These are phyloP conservation scores for Tenualosa thibaudeaui DNA, from an alignment of 2,797 vertebrate species.

Conservation along the genomic window DNA sequence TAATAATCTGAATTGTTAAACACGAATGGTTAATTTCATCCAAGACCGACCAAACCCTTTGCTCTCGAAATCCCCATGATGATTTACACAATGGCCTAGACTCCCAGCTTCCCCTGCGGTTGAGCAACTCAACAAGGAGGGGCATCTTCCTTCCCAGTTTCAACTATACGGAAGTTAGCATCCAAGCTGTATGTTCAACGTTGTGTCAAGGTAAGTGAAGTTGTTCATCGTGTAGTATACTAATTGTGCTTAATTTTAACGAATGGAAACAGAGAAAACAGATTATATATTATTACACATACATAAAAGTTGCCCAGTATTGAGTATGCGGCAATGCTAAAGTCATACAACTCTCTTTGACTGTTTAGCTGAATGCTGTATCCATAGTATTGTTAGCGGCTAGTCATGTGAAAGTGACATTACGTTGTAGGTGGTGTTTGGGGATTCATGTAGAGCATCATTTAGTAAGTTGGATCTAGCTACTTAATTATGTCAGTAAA, in stretches of 20 bases:
- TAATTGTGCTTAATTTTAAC: neutral
- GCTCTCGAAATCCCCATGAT: neutral
- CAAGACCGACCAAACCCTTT: too few relatives aligned
- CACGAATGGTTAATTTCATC: too few relatives aligned
- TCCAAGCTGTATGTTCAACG: neutral
- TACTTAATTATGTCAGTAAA: neutral
- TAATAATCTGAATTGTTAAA: too few relatives aligned
- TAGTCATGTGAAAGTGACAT: conserved; percentile 1
- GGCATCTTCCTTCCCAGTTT: conserved; percentile 5
- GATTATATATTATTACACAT: neutral
- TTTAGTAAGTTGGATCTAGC: neutral
- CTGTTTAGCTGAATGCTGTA: neutral
- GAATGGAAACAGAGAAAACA: neutral
- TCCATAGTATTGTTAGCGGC: neutral
- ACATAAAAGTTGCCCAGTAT: neutral
- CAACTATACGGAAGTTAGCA: conserved; percentile 3
- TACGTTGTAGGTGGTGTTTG: neutral
- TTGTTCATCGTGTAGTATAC: neutral
- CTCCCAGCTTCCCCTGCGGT: neutral
- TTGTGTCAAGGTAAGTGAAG: neutral
- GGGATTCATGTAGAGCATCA: too few relatives aligned
- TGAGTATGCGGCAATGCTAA: neutral
- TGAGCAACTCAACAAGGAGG: conserved; percentile 20
- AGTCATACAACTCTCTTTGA: neutral
- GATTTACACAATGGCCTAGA: neutral